These are phyloP conservation scores for Eptesicus fuscus DNA, from an alignment of 2,113 vertebrate species.

Conservation along the genomic window DNA sequence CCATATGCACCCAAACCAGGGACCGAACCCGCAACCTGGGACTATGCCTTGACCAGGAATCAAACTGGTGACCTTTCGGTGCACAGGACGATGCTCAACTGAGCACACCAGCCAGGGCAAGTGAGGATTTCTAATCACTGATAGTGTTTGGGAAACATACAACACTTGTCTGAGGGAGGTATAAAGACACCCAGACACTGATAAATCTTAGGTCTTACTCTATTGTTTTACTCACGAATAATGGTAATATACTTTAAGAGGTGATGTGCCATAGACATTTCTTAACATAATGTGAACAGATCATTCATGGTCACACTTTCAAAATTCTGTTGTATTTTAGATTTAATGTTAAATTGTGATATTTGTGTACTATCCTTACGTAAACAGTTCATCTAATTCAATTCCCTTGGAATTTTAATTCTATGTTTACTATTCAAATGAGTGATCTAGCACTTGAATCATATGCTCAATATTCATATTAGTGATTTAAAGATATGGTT, in stretches of 20 bases:
- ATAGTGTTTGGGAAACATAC: neutral
- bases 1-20: no score
- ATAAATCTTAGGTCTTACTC: neutral
- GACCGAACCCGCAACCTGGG: no score
- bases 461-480: neutral
- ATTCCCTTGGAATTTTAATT: constrained; percentile 20
- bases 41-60: no score
- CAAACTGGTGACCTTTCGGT: no score
- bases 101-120: neutral
- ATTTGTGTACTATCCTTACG: neutral
- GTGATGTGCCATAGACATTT: neutral
- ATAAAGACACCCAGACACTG: neutral
- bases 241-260: neutral
- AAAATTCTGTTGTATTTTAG: neutral
- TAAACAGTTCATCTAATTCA: neutral
- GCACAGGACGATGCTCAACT: neutral
- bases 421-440: constrained; percentile 12
- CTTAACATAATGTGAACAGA: neutral
- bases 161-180: neutral
- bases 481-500: neutral
- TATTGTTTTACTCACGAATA: neutral
- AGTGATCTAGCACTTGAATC: neutral
- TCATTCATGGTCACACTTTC: neutral
- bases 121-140: neutral
- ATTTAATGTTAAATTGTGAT: constrained; percentile 12